phyloP scores from a whole-genome alignment of 2,888 invertebrate genomes.

The Aspidiotus destructor region DNA sequence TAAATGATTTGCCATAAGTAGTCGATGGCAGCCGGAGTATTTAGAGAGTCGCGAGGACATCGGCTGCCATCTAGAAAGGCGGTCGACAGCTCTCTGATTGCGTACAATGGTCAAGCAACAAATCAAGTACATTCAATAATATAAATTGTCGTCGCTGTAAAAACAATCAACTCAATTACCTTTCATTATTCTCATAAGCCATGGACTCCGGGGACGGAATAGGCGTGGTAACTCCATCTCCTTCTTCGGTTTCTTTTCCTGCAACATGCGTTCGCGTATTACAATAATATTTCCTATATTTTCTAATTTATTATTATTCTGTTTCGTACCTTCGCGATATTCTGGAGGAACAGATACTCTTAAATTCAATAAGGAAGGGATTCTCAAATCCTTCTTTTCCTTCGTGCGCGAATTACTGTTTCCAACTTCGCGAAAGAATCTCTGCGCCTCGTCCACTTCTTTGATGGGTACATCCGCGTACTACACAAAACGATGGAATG shows the following conservation, averaged over 20 bases:
- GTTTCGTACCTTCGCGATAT: slow-evolving; percentile 4
- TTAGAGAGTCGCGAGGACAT: too few relatives aligned
- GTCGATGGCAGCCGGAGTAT: too few relatives aligned
- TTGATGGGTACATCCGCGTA: slow-evolving; percentile 23
- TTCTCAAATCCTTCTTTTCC: slow-evolving; percentile 25
- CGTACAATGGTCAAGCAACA: too few relatives aligned
- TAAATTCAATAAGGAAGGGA: slow-evolving; percentile 44
- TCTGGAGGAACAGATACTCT: slow-evolving; percentile 40
- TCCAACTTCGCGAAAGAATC: slow-evolving; percentile 4
- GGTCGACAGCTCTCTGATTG: too few relatives aligned
- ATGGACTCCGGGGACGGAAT: slow-evolving; percentile 24
- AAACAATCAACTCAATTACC: not conserved
- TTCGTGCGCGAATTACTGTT: not conserved
- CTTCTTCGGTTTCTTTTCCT: slow-evolving; percentile 10
- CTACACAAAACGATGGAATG: not conserved
- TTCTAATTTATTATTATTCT: too few relatives aligned
- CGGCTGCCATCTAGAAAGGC: too few relatives aligned
- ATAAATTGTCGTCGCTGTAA: too few relatives aligned
- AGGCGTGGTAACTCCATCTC: slow-evolving; percentile 13
- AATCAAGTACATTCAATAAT: not conserved
- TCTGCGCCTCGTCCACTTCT: slow-evolving; percentile 20
- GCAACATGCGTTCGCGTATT: not conserved
- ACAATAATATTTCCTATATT: too few relatives aligned
- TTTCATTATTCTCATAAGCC: slow-evolving; percentile 17
- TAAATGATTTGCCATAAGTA: too few relatives aligned